Percentiles rank a stretch among this genome's conserved stretches.
These are phyloP conservation scores for Phrynosoma platyrhinos DNA, from an alignment of 2,113 vertebrate species.

Conservation along the genomic window DNA sequence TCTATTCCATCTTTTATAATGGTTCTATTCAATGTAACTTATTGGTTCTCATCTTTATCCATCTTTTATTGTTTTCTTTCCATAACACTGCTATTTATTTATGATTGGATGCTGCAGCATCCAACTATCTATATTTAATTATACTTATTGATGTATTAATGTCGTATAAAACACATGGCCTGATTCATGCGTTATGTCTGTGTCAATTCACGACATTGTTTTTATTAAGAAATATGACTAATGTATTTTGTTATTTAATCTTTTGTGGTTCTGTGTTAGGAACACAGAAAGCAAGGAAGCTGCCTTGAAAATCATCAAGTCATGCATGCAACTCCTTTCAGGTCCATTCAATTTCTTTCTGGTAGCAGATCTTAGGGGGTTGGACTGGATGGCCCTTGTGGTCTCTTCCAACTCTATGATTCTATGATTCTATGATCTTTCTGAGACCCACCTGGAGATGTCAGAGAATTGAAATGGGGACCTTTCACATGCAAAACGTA, in stretches of 20 bases:
- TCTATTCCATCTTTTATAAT: neutral
- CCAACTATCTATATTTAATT: constrained; percentile 8
- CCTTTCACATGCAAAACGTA: neutral
- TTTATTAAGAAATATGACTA: no score
- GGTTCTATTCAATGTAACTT: neutral
- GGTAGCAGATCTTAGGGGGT: no score
- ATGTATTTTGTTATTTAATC: no score
- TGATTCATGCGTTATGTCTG: constrained; percentile 3
- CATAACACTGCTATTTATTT: neutral
- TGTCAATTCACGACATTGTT: neutral
- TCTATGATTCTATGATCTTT: no score
- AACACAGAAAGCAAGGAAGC: no score
- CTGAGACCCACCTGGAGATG: neutral
- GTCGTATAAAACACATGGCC: neutral
- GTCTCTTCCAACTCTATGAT: no score
- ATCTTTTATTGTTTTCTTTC: neutral
- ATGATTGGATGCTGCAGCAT: neutral
- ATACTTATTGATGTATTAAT: neutral
- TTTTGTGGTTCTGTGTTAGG: neutral
- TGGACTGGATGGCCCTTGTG: no score
- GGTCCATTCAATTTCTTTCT: neutral
- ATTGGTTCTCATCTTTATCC: neutral
- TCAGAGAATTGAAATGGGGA: neutral
- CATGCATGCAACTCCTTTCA: no score
- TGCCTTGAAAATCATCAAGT: no score